Base-by-base conservation (phyloP, 1,140 invertebrate genomes). In the Cryptotermes secundus region DNA sequence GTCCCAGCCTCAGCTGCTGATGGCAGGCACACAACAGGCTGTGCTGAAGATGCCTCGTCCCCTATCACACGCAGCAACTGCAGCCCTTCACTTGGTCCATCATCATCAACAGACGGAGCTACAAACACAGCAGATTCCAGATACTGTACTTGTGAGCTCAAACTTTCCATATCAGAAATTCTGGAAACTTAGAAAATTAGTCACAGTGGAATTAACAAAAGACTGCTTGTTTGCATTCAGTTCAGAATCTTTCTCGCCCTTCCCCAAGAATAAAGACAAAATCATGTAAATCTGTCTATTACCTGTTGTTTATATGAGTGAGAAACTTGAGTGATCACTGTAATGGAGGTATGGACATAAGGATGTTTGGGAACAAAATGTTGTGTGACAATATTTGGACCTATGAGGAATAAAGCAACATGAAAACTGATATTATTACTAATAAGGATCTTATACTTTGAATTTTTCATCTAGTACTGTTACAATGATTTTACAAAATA, bases 1-100 rank as follows among this genome's bases (percentile, higher is more conserved):
- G 9, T 49, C 45, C 19, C 9, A 10, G 45, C 19, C 19, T 19
- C 45, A 49, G 45, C 19, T 88, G 91, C 90, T 10, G 91, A 90
- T 14, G 90, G 88, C 88, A 92, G 88, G 87, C 90, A 89, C 24
- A 91, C 86, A 80, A 91, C 87, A 1, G 90, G 90, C 82, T 91
- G 89, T 7, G 87, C 86, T 10, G 88, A 89, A 4, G 88, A 85
- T 0, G 89, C 86, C 88, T 93, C 92, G 38, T 38, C 12, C 38
- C 38, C 38, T 38, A 38, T 6, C 38, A 38, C 38, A 6, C 12
- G 86, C 1, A 93, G 88, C 26, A 72, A 72, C 26, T 31, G 59
- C n/a, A 1, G 26, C 9, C 1, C 3, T 14, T 72, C 59, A 72
- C 9, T 0, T 12, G 26, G 14, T 9, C 6, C 59, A 12, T 31